Evolutionary conservation across 2,888 invertebrate species (phyloP).

Genomic region (Celastrina argiolus): DNA sequence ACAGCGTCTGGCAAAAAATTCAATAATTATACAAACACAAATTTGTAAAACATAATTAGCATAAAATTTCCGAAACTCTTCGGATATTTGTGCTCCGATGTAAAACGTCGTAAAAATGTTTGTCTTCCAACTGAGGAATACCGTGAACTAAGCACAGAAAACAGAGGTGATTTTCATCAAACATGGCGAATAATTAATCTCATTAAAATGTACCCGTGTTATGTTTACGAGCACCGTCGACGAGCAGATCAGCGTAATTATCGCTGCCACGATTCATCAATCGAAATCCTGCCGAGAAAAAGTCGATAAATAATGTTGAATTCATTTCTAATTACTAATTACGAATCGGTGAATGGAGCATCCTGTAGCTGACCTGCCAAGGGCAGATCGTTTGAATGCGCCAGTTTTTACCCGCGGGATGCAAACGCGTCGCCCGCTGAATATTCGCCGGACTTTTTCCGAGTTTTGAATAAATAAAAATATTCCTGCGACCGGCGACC

Average conservation of each 20-base stretch:
- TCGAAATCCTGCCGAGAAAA: conserved; percentile 35
- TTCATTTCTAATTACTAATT: conserved; percentile 36
- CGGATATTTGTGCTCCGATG: conserved; percentile 12
- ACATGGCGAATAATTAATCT: conserved; percentile 14
- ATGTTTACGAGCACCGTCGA: conserved; percentile 12
- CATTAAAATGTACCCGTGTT: conserved; percentile 9
- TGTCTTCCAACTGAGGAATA: conserved; percentile 1
- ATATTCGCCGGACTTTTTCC: conserved; percentile 46
- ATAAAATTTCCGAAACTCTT: conserved; percentile 10
- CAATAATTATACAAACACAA: conserved; percentile 18
- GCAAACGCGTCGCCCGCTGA: conserved; percentile 45
- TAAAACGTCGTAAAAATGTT: conserved; percentile 19
- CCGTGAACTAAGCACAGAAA: conserved; percentile 17
- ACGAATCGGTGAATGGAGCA: conserved; percentile 35
- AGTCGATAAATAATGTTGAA: conserved; percentile 32
- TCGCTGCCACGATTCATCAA: conserved; percentile 31
- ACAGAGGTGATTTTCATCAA: background rate
- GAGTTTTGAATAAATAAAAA: conserved; percentile 61
- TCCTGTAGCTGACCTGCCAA: conserved; percentile 27
- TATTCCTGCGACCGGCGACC: conserved; percentile 46
- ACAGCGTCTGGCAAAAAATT: conserved; percentile 7
- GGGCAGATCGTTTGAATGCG: conserved; percentile 45
- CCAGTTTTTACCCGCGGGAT: conserved; percentile 48
- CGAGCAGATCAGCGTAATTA: conserved; percentile 29
- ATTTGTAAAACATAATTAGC: conserved; percentile 12